Percentiles rank a stretch among this genome's conserved stretches.
phyloP scores from a whole-genome alignment of 2,113 vertebrate species.

The Engystomops pustulosus region DNA sequence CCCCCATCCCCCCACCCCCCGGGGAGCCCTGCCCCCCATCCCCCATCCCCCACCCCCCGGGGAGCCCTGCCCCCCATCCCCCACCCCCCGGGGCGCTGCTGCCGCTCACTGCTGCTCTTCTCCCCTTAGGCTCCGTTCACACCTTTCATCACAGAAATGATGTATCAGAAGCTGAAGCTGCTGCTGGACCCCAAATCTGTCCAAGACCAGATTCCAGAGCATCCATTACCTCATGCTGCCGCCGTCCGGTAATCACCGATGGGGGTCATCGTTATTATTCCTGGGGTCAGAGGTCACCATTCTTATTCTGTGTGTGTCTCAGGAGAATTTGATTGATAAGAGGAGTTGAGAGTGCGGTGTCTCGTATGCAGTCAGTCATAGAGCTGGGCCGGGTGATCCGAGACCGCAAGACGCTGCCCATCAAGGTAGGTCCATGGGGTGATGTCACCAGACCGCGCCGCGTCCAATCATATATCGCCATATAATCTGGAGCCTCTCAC shows the following conservation, averaged over 20 bases:
- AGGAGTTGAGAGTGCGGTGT: constrained; percentile 90
- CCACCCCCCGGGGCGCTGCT: too few species aligned
- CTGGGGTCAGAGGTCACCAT: too few species aligned
- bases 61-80: too few species aligned
- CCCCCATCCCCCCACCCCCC: too few species aligned
- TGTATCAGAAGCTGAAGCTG: constrained; percentile 94
- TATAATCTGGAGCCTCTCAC: not conserved
- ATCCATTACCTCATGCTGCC: constrained; percentile 99
- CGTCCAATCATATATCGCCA: too few species aligned
- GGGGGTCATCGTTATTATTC: too few species aligned
- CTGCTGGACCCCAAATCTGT: constrained; percentile 85
- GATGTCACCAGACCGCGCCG: too few species aligned
- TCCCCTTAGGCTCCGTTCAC: constrained; percentile 92
- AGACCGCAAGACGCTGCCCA: constrained; percentile 93
- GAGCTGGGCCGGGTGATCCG: constrained; percentile 96
- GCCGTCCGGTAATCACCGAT: constrained; percentile 82
- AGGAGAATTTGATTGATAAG: constrained; percentile 91
- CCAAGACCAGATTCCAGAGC: constrained; percentile 87
- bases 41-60: too few species aligned
- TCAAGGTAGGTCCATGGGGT: constrained; percentile 85
- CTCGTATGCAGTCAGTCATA: constrained; percentile 96
- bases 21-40: too few species aligned
- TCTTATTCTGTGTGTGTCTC: constrained; percentile 56
- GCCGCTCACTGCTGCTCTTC: not conserved
- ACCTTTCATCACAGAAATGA: constrained; percentile 97